Evolutionary conservation across 2,888 invertebrate genomes (phyloP).

Genomic region (Papilio gigon): DNA sequence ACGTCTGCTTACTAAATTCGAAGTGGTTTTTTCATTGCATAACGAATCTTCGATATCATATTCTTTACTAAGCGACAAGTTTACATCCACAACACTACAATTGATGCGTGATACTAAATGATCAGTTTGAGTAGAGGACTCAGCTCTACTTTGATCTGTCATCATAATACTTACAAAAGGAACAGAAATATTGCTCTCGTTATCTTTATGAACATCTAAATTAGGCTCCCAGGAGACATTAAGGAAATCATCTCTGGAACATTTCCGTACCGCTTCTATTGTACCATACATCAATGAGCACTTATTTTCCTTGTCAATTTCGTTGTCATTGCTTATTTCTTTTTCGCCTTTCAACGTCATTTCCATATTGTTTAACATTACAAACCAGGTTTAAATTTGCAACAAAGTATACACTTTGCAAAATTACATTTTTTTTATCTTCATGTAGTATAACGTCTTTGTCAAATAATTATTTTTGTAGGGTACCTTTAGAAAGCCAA

Average conservation of each 20-base stretch:
- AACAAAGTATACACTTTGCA: neutral
- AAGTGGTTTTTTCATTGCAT: constrained; percentile 60
- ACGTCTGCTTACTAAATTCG: constrained; percentile 60
- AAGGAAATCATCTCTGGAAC: constrained; percentile 53
- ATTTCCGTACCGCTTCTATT: constrained; percentile 70
- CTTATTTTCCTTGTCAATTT: constrained; percentile 50
- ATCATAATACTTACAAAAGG: constrained; percentile 66
- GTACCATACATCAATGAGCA: constrained; percentile 52
- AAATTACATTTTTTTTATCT: constrained; percentile 8
- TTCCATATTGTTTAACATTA: constrained; percentile 40
- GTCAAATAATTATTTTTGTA: constrained; percentile 28
- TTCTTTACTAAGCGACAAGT: constrained; percentile 65
- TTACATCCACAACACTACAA: constrained; percentile 57
- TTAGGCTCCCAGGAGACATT: constrained; percentile 69
- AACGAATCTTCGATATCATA: constrained; percentile 57
- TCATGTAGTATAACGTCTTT: constrained; percentile 12
- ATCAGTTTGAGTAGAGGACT: constrained; percentile 67
- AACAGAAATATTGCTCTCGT: constrained; percentile 58
- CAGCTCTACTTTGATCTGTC: constrained; percentile 56
- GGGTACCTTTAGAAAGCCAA: constrained; percentile 28
- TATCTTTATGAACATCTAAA: constrained; percentile 55
- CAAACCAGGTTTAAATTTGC: constrained; percentile 28
- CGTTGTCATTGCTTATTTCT: constrained; percentile 51
- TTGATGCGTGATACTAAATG: constrained; percentile 53
- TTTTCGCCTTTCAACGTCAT: constrained; percentile 51